These are phyloP conservation scores for Sebastes diaconus DNA, from an alignment of 2,797 vertebrate species.

Conservation along the genomic window DNA sequence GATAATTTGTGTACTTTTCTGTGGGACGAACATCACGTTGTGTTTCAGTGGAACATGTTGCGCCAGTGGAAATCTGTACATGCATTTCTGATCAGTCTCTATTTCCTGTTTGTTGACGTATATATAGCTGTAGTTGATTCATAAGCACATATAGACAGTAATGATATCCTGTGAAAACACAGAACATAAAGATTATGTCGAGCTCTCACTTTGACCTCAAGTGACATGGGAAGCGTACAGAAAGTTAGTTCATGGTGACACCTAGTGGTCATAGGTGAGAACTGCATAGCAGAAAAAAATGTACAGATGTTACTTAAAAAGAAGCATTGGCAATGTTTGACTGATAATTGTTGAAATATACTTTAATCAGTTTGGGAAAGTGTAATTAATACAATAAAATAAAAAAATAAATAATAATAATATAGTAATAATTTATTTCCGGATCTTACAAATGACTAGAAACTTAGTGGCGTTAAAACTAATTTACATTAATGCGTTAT, in stretches of 20 bases:
- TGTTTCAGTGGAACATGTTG: not conserved
- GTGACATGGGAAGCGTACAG: constrained; percentile 3
- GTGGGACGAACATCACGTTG: not conserved
- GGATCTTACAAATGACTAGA: too few species aligned
- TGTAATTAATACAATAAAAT: not conserved
- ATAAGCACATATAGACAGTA: not conserved
- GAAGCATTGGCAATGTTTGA: not conserved
- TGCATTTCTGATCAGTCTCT: not conserved
- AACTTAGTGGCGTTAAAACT: too few species aligned
- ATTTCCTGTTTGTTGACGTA: not conserved
- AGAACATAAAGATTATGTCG: not conserved
- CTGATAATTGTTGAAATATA: not conserved
- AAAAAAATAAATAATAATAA: too few species aligned
- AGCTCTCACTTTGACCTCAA: not conserved
- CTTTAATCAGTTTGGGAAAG: not conserved
- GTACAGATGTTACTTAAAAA: not conserved
- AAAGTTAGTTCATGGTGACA: constrained; percentile 49
- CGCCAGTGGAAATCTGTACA: not conserved
- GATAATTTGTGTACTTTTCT: not conserved
- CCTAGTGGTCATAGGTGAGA: constrained; percentile 54
- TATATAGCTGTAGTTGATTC: not conserved
- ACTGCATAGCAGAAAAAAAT: not conserved
- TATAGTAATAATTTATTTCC: too few species aligned
- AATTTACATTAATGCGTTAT: too few species aligned
- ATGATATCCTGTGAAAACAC: not conserved